phyloP scores from a whole-genome alignment of 2,888 invertebrate species.

The Epinotia brunnichana region DNA sequence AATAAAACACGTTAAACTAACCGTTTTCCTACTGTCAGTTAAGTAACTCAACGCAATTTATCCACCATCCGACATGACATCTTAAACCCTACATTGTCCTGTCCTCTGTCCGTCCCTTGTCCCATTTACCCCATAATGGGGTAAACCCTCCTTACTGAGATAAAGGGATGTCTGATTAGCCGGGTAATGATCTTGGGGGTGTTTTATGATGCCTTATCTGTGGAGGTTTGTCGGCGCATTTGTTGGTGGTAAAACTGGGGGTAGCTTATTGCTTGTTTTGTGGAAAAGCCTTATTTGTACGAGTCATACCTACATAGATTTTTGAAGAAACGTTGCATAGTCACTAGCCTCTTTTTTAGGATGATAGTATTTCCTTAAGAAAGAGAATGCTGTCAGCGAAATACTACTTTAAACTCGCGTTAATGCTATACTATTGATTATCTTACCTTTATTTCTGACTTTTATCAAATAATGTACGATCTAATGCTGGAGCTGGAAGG shows the following conservation, averaged over 20 bases:
- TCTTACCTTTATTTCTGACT: no score
- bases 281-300: no score
- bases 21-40: background rate
- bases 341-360: no score
- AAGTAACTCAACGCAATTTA: background rate
- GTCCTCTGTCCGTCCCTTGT: conserved; percentile 6
- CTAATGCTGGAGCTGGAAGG: no score
- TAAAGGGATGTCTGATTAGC: conserved; percentile 21
- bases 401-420: no score
- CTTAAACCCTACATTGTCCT: background rate
- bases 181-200: conserved; percentile 13
- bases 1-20: background rate
- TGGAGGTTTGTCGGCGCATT: background rate
- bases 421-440: no score
- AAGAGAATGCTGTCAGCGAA: no score
- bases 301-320: no score
- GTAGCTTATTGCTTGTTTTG: background rate
- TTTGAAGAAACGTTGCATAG: no score
- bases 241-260: conserved; percentile 2
- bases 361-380: no score
- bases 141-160: conserved; percentile 3
- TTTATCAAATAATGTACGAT: no score
- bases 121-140: conserved; percentile 9
- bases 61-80: background rate
- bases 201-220: conserved; percentile 7